Percentiles rank a stretch among this genome's conserved stretches.
phyloP scores from a whole-genome alignment of 2,113 vertebrate species.

The Microtus oregoni region DNA sequence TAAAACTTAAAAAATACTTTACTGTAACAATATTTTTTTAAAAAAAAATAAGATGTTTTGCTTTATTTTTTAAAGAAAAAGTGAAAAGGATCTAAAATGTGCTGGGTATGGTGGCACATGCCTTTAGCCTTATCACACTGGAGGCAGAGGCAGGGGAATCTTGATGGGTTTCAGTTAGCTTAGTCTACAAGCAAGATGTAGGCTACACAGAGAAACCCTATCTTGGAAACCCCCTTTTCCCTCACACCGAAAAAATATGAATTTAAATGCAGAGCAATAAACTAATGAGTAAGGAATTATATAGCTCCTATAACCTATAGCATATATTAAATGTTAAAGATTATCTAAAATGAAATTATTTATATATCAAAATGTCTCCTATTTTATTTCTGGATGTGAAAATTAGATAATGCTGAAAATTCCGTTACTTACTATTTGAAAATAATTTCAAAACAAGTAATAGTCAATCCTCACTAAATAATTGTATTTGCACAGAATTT shows the following conservation, averaged over 20 bases:
- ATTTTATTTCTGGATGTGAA: background rate
- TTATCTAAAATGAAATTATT: background rate
- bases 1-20: background rate
- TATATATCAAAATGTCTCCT: background rate
- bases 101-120: no score
- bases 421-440: background rate
- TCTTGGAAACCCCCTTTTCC: no score
- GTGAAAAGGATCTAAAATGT: background rate
- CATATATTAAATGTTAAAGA: background rate
- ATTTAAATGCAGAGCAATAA: background rate
- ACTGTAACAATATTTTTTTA: background rate
- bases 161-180: background rate
- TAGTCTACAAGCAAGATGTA: background rate
- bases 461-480: background rate
- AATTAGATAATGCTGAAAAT: background rate
- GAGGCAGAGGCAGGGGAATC: background rate
- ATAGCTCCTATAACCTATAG: background rate
- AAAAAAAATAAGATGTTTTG: background rate
- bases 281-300: background rate
- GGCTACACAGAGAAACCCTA: background rate
- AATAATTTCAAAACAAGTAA: background rate
- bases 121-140: background rate
- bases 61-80: conserved; percentile 4
- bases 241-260: background rate
- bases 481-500: background rate